Base-by-base conservation (phyloP, 1,140 invertebrate species). In the Pseudomyrmex dendroicus region DNA sequence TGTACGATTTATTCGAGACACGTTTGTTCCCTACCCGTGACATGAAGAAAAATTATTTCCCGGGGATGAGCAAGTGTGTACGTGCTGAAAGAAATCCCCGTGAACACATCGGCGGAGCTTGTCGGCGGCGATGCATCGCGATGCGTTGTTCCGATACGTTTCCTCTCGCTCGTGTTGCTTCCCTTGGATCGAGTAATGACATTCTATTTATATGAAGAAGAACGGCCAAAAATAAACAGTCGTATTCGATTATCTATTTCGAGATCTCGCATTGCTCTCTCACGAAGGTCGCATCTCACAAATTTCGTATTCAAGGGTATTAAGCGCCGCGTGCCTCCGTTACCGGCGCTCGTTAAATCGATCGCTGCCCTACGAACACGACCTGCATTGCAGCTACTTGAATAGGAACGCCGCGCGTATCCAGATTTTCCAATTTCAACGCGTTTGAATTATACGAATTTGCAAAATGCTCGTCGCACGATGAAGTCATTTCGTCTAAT, bases 321-420 rank as follows among this genome's bases (percentile, higher is more conserved):
- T 72, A 72, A 70, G 56, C 76, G 59, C 15, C 44, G 25, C 59
- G 73, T 70, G 84, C 73, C 50, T 86, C 73, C 80, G 78, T 86
- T 35, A 86, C 64, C 44, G 73, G 73, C 85, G 82, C 82, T 86
- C 86, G 83, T 87, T 87, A 87, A 84, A 88, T 84, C 83, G 86
- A 88, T 87, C 86, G 89, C 86, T 56, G 82, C 68, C 82, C 85
- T 88, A 88, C 78, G 35, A 88, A 84, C 78, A 67, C 83, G 78
- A 88, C 77, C 86, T 88, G 87, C 87, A 88, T 84, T 88, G 86
- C 86, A 87, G 86, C 68, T 73, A 73, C 72, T 35, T 52, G 64
- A 82, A 87, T 66, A 54, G 63, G 64, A 13, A 35, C 35, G 35
- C 35, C 35, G 54, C 70, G 15, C 66, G 64, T 52, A 84, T 85